Evolutionary conservation across 2,888 invertebrate genomes (phyloP), one percentile per base, ranked within the genome.

Genomic region (Acleris laterana): DNA sequence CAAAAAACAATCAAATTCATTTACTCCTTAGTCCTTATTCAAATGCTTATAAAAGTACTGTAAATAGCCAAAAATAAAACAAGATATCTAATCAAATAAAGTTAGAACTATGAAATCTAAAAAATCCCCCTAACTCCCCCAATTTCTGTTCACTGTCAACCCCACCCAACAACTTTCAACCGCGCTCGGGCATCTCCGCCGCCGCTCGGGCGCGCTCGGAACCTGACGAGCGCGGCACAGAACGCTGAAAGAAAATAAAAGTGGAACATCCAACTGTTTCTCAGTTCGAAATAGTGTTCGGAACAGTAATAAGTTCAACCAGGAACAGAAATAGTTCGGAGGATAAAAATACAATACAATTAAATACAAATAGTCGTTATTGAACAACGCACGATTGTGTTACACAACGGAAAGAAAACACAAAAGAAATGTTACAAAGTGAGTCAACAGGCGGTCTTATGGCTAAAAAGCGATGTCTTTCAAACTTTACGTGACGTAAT

Each of bases 141-240:
- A 71, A 63, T 57, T 59, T 56, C 70, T 69, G 48, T 60, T 50
- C 32, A 1, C 70, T 79, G 75, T 70, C 83, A 83, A 79, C 83
- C 65, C 80, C 38, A 56, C 48, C 59, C 71, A 70, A 72, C 78
- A 82, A 85, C 85, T 85, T 85, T 85, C 86, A 80, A 80, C 72
- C 17, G 51, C 72, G 65, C 62, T 77, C 78, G 79, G 71, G 53
- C 16, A 6, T 7, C 48, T 44, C 76, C 79, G 79, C 65, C 62
- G 51, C 17, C 59, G 32, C 51, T 74, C 74, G 77, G 69, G 61
- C 64, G 58, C 65, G 68, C 68, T 71, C 71, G 72, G 72, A 71
- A 72, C 72, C 69, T 68, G 53, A 69, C 71, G 51, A 71, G 62
- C 59, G 69, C 65, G 64, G 70, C 70, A 9, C 32, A 9, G 65